Evolutionary conservation across 2,888 invertebrate genomes (phyloP).

Genomic region (Proisotoma minuta): DNA sequence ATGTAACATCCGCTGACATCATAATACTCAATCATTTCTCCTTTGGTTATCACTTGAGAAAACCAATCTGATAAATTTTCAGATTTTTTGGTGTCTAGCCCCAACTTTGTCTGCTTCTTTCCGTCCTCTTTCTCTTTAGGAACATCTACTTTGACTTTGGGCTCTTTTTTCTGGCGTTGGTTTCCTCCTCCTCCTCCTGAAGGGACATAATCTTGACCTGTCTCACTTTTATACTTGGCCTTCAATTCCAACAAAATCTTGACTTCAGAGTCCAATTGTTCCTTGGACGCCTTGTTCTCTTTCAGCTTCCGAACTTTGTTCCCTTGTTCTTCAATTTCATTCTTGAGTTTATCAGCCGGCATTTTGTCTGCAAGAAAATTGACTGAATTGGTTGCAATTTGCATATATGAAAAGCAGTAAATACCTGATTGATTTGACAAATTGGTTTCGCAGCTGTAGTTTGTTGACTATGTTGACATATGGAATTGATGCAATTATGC

Average conservation of each 20-base stretch:
- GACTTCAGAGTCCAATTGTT: constrained; percentile 55
- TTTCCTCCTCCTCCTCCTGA: constrained; percentile 20
- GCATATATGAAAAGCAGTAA: too few relatives aligned
- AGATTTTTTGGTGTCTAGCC: constrained; percentile 87
- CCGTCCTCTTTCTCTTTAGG: constrained; percentile 50
- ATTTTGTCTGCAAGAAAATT: background rate
- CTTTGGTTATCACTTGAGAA: constrained; percentile 82
- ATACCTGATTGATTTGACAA: too few relatives aligned
- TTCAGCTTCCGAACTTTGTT: constrained; percentile 71
- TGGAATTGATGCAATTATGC: too few relatives aligned
- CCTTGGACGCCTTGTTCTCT: constrained; percentile 62
- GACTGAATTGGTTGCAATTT: too few relatives aligned
- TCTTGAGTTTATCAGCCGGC: constrained; percentile 22
- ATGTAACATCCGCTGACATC: constrained; percentile 99
- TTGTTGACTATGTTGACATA: too few relatives aligned
- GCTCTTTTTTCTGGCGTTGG: constrained; percentile 36
- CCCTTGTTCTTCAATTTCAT: constrained; percentile 52
- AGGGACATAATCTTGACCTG: constrained; percentile 34
- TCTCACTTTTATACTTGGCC: constrained; percentile 62
- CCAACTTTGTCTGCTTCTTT: constrained; percentile 80
- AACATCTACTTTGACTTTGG: constrained; percentile 49
- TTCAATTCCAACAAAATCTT: constrained; percentile 67
- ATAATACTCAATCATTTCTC: constrained; percentile 98
- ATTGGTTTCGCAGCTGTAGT: too few relatives aligned
- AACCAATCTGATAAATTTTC: constrained; percentile 97